Base-by-base conservation (phyloP, 1,140 invertebrate species). In the Planococcus citri region DNA sequence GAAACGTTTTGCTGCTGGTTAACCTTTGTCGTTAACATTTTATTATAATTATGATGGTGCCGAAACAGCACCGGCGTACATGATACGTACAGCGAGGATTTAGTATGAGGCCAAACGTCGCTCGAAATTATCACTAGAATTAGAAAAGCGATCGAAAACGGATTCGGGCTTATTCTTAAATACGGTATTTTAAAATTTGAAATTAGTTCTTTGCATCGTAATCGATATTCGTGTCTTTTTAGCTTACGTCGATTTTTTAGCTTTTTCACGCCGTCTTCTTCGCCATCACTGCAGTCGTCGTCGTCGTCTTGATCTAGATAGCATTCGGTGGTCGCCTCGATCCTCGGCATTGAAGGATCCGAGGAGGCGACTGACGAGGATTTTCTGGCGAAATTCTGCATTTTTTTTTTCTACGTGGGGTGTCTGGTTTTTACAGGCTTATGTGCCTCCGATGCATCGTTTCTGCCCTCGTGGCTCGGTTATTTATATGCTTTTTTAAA, bases 121-220 rank as follows among this genome's bases (percentile, higher is more conserved):
- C 25, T 64, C 22, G 60, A 64, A 25, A 64, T 25, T 24, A 64
- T 64, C 1, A 64, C 60, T 22, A 64, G 20, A 10, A 25, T 64
- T 64, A 64, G 24, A 25, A 64, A 27, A 24, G 60, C 60, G 20
- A 64, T 64, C 10, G 10, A 17, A 27, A 64, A 64, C 21, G 60
- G 60, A 25, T 64, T 64, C 60, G 60, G 25, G 22, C 60, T 24
- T 22, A 64, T 4, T 3, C 60, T 10, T 17, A 64, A 17, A 64
- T 64, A 64, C 2, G 60, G 60, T 64, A 64, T 64, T 64, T 64
- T 64, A 25, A 64, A 27, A 25, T 64, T 24, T 4, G 60, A 27
- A 1, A 64, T 21, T 64, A 64, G 4, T 24, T 51, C 41, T 20
- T 51, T 51, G 41, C 60, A 27, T 10, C 22, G 12, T 4, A 27